A percentile compares a stretch with the other conserved stretches of the same genome.
Conservation (phyloP, 2,797 vertebrate species). For the Odontamblyopus lacepedii region DNA sequence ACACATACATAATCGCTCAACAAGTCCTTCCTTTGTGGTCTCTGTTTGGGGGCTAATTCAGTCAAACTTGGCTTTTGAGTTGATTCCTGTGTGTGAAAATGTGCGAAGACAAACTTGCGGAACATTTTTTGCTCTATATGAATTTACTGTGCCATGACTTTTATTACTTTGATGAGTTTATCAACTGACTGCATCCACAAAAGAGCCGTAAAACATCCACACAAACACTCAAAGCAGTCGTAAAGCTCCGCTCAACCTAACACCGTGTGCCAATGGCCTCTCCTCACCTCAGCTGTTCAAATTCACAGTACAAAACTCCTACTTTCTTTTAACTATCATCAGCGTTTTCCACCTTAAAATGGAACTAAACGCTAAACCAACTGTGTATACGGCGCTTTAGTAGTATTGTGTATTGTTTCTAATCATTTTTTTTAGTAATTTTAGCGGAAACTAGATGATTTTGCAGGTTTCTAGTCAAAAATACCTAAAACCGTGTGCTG, state of each 20-base stretch:
- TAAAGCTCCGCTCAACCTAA: neutral
- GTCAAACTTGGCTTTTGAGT: neutral
- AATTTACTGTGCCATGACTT: neutral
- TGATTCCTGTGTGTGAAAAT: neutral
- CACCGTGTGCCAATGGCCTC: neutral
- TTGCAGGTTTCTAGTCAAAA: too few species aligned
- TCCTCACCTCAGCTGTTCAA: conserved; percentile 21
- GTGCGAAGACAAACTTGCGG: neutral
- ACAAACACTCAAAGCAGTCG: neutral
- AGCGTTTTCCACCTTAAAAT: conserved; percentile 13
- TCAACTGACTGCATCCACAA: conserved; percentile 1
- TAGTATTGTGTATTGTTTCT: too few species aligned
- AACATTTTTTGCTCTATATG: neutral
- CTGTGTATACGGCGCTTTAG: too few species aligned
- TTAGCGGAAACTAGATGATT: too few species aligned
- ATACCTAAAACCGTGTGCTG: too few species aligned
- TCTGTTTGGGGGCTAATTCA: neutral
- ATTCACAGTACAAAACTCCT: conserved; percentile 13
- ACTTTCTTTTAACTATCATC: conserved; percentile 13
- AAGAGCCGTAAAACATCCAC: neutral
- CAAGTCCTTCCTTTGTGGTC: neutral
- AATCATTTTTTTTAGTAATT: too few species aligned
- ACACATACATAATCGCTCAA: neutral
- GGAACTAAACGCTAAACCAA: too few species aligned
- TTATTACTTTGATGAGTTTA: conserved; percentile 11